Evolutionary conservation across 2,113 vertebrate species (phyloP).

Genomic region (Anhinga rufa): DNA sequence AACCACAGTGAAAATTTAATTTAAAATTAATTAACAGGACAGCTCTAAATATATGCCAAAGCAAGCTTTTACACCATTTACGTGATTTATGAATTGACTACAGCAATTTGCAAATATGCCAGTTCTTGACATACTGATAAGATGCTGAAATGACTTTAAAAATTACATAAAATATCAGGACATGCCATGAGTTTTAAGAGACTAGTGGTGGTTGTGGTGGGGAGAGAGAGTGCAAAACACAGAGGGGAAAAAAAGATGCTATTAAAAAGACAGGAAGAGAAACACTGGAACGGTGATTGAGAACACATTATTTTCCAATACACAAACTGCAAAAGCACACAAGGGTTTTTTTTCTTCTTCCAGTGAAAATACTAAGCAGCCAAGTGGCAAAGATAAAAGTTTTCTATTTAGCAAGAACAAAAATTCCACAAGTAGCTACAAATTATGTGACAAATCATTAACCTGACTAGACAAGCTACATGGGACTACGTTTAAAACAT

Average conservation of each 20-base stretch:
- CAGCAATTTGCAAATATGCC: not conserved
- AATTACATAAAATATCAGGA: not conserved
- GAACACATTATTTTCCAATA: conserved; percentile 28
- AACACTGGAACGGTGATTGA: not conserved
- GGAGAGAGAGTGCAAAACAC: not conserved
- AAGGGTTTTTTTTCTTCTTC: not conserved
- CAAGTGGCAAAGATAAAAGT: not conserved
- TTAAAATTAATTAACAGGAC: conserved; percentile 20
- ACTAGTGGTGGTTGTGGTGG: not conserved
- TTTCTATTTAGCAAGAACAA: not conserved
- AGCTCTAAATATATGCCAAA: not conserved
- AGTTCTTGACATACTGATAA: not conserved
- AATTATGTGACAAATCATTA: not conserved
- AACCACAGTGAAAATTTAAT: not conserved
- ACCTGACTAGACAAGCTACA: not conserved
- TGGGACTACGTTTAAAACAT: not conserved
- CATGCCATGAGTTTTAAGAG: not conserved
- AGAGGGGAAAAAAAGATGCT: not conserved
- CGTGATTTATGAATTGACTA: not conserved
- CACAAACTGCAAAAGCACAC: not conserved
- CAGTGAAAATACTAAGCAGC: not conserved
- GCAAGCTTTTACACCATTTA: not conserved
- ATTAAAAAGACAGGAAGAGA: conserved; percentile 13
- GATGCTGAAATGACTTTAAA: not conserved
- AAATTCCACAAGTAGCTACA: not conserved